A percentile compares a stretch with the other conserved stretches of the same genome.
Conservation (phyloP, 1,140 invertebrate genomes). For the Geopemphigus sp. region DNA sequence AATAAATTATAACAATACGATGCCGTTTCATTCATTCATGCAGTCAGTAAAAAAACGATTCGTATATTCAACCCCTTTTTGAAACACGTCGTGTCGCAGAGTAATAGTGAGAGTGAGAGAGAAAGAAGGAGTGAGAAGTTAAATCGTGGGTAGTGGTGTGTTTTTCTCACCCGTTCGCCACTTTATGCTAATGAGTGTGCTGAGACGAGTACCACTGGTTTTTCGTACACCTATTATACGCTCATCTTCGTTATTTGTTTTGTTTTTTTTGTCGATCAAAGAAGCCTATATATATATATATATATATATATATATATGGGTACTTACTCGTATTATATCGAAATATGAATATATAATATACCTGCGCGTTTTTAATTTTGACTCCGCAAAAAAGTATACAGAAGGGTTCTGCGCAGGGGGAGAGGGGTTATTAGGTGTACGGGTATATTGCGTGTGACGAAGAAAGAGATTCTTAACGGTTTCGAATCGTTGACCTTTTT, state of each 20-base stretch:
- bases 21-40: constrained; percentile 27
- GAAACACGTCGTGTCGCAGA: neutral
- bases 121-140: neutral
- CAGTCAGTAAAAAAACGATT: neutral
- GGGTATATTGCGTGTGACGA: neutral
- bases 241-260: constrained; percentile 29
- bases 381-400: constrained; percentile 15
- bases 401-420: neutral
- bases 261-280: constrained; percentile 8
- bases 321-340: constrained; percentile 26
- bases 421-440: no score
- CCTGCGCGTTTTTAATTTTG: constrained; percentile 23
- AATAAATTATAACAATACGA: constrained; percentile 49
- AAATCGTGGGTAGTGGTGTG: constrained; percentile 20
- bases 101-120: neutral
- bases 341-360: constrained; percentile 5
- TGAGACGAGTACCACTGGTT: neutral
- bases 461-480: constrained; percentile 26
- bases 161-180: constrained; percentile 39
- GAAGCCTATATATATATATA: no score
- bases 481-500: constrained; percentile 23
- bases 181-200: constrained; percentile 38
- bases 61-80: constrained; percentile 30
- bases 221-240: neutral
- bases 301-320: no score